A percentile compares a stretch with the other conserved stretches of the same genome.
Evolutionary conservation across 2,888 invertebrate species (phyloP).

Genomic region (Loripinus fragilis): DNA sequence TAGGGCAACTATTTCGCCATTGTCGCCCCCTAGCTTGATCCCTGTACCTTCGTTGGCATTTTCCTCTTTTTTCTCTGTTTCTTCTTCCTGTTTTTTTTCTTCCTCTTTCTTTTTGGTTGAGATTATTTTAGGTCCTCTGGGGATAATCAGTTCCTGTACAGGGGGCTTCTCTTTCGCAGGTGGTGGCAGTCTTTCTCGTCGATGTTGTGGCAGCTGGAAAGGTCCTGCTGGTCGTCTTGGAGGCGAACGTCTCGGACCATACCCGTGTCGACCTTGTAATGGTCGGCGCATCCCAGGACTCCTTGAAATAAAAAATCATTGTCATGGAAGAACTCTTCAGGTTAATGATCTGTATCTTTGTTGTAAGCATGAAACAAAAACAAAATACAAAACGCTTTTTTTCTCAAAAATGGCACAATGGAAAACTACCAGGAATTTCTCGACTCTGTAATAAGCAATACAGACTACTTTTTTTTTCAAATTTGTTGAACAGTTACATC

Average conservation of each 20-base stretch:
- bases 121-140: slow-evolving; percentile 51
- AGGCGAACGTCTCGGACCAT: neutral
- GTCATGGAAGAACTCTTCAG: too few relatives aligned
- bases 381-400: too few relatives aligned
- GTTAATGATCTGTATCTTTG: too few relatives aligned
- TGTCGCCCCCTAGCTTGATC: too few relatives aligned
- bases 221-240: neutral
- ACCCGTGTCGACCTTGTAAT: slow-evolving; percentile 13
- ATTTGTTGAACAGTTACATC: too few relatives aligned
- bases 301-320: too few relatives aligned
- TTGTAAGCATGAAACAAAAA: too few relatives aligned
- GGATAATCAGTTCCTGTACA: neutral
- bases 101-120: slow-evolving; percentile 51
- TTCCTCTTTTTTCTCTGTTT: slow-evolving; percentile 24
- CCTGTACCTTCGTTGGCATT: slow-evolving; percentile 2
- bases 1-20: too few relatives aligned
- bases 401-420: too few relatives aligned
- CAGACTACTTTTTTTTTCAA: too few relatives aligned
- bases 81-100: slow-evolving; percentile 34
- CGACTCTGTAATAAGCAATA: too few relatives aligned
- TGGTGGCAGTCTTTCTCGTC: slow-evolving; percentile 20
- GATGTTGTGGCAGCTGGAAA: slow-evolving; percentile 5
- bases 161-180: neutral
- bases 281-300: slow-evolving; percentile 31
- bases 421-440: too few relatives aligned